Conservation (phyloP, 2,113 vertebrate species). For the Tragelaphus buxtoni region DNA sequence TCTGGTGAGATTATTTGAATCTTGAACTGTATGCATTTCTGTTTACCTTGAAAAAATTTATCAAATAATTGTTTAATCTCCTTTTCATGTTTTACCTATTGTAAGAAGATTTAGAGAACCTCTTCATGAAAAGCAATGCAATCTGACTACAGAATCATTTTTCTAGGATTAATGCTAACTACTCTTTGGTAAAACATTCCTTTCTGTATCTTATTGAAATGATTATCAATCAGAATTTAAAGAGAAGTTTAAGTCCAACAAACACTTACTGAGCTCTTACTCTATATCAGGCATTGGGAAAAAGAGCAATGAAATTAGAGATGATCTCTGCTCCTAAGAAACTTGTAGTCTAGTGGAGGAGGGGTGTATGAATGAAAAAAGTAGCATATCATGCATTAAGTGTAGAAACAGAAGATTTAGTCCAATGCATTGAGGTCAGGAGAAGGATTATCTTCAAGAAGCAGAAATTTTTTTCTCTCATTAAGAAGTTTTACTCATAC, state of each 20-base stretch:
- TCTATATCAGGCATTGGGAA: background rate
- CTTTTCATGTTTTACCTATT: background rate
- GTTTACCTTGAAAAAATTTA: background rate
- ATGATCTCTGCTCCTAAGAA: background rate
- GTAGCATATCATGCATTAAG: background rate
- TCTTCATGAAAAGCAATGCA: background rate
- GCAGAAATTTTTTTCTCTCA: background rate
- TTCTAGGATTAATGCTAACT: constrained; percentile 3
- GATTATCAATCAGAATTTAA: background rate
- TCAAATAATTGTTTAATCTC: background rate
- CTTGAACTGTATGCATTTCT: background rate
- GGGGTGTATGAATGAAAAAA: background rate
- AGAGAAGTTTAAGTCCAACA: background rate
- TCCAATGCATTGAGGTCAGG: background rate
- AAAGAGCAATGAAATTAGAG: background rate
- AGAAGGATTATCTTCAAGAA: constrained; percentile 4
- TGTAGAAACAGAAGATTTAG: background rate
- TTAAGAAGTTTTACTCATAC: constrained; percentile 8
- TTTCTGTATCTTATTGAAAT: background rate
- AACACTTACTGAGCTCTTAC: background rate
- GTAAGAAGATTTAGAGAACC: background rate
- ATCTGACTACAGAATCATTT: background rate
- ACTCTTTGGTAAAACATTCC: background rate
- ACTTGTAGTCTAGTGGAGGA: background rate
- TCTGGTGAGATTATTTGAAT: background rate